These are phyloP conservation scores for Rhagoletis pomonella DNA, from an alignment of 1,140 invertebrate species.

Conservation along the genomic window DNA sequence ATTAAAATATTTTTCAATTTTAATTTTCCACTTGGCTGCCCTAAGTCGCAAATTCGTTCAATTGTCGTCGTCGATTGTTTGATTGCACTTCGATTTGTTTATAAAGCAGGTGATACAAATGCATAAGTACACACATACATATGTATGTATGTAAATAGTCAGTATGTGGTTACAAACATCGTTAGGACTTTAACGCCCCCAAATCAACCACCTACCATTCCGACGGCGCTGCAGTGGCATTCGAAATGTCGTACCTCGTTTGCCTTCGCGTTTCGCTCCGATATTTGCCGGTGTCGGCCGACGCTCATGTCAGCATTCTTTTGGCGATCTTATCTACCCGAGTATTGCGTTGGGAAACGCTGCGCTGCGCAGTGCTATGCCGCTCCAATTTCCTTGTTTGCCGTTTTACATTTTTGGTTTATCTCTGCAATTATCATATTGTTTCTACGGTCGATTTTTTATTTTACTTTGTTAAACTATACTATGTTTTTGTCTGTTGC, in stretches of 20 bases:
- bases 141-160: neutral
- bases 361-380: neutral
- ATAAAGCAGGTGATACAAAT: neutral
- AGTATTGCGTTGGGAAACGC: neutral
- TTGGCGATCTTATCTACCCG: constrained; percentile 21
- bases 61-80: no score
- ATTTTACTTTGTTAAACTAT: neutral
- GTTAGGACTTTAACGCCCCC: neutral
- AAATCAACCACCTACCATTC: neutral
- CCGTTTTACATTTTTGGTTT: constrained; percentile 26
- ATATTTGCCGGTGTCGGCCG: neutral
- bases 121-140: neutral
- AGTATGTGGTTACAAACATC: neutral
- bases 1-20: no score
- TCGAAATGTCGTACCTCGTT: neutral
- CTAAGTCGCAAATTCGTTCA: no score
- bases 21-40: no score
- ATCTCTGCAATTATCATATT: neutral
- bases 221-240: no score
- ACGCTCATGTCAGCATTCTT: neutral
- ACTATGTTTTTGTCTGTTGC: neutral
- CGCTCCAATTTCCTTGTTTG: neutral
- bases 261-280: neutral
- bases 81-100: no score
- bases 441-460: neutral